Evolutionary conservation across 2,797 vertebrate genomes (phyloP), one percentile per base, ranked within the genome.

Genomic region (Pseudochirops cupreus): DNA sequence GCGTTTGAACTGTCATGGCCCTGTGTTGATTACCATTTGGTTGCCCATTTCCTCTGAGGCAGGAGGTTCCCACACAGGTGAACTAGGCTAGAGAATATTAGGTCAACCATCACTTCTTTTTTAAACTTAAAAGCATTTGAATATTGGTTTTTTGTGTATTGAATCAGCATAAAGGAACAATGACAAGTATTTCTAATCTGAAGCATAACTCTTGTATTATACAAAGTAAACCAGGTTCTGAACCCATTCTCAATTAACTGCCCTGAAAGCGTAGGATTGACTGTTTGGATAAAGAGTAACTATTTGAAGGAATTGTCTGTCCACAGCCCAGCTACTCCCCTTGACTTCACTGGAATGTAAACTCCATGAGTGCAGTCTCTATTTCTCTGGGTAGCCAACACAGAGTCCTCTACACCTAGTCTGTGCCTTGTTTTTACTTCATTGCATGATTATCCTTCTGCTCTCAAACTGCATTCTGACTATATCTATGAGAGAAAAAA

Each of bases 11-110:
- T 59, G 82, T 58, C 87, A 0, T 26, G 56, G 92, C 33, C 59
- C 92, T 57, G 56, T 92, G 91, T 92, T 96, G 97, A 97, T 94
- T 96, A 94, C 62, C 93, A 54, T 93, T 97, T 92, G 97, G 94
- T 55, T 94, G 28, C 82, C 91, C 90, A 94, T 97, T 97, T 90
- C 59, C 97, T 94, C 94, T n/a, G 91, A 87, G 24, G 58, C 74
- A 96, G 82, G 53, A 95, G 74, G 46, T 97, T 95, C 97, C 96
- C 95, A 50, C 94, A 94, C 95, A 96, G 90, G 95, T 97, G 93
- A 95, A 52, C 56, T 82, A 91, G 92, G 29, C 92, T 93, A 94
- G 53, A 96, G 52, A 52, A 14, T 74, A 89, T 10, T 58, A 50
- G 33, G 90, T 91, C 57, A 87, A 31, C 56, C 59, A 0, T 95